phyloP scores from a whole-genome alignment of 2,113 vertebrate genomes.

The Phalacrocorax aristotelis region DNA sequence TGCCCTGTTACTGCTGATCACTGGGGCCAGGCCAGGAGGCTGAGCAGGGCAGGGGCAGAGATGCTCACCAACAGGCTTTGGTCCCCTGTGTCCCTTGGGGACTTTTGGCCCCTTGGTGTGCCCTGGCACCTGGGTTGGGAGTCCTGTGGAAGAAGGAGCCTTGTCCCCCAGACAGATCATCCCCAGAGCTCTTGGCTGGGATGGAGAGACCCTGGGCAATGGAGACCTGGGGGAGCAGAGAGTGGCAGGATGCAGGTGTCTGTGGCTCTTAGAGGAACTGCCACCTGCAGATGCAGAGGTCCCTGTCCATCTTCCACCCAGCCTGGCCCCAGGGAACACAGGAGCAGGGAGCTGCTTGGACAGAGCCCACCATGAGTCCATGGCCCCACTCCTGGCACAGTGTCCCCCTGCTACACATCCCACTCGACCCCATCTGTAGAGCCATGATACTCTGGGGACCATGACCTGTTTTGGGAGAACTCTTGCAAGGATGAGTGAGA shows the following conservation, averaged over 20 bases:
- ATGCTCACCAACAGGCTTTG: neutral
- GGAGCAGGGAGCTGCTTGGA: neutral
- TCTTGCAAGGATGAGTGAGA: neutral
- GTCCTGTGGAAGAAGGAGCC: neutral
- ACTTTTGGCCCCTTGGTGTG: too few relatives aligned
- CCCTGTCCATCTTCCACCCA: neutral
- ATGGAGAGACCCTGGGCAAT: neutral
- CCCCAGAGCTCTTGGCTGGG: neutral
- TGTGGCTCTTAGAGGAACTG: neutral
- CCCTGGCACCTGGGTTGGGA: neutral
- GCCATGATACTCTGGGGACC: neutral
- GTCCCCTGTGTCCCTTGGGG: neutral
- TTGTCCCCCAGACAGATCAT: neutral
- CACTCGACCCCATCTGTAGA: neutral
- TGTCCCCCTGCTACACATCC: neutral
- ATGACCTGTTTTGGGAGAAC: neutral
- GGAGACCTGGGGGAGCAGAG: neutral
- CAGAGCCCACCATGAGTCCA: neutral
- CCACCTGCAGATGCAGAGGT: neutral
- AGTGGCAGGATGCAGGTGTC: accelerated
- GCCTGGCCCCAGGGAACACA: neutral
- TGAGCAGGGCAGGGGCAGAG: neutral
- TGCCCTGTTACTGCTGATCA: neutral
- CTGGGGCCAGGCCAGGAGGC: neutral
- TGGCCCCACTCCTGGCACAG: neutral